These are phyloP conservation scores for Rhizomys pruinosus DNA, from an alignment of 2,113 vertebrate genomes.

Conservation along the genomic window DNA sequence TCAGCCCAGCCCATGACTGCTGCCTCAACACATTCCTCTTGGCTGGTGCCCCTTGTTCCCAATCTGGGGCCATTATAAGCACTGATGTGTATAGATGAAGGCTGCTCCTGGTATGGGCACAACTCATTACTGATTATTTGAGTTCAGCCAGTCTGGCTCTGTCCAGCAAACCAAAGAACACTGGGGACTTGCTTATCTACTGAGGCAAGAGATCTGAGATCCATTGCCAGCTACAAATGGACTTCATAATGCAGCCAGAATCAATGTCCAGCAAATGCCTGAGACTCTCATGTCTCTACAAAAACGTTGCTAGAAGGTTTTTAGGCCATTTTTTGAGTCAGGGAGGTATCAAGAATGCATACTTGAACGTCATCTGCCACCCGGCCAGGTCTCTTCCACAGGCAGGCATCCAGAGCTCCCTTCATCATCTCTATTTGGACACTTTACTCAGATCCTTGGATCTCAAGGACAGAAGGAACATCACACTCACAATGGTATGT, in stretches of 20 bases:
- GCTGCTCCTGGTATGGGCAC: background rate
- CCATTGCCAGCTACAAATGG: background rate
- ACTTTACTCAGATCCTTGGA: background rate
- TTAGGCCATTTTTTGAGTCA: background rate
- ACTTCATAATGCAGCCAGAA: conserved; percentile 46
- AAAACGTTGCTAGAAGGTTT: background rate
- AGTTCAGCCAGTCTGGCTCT: background rate
- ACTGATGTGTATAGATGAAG: background rate
- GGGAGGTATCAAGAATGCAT: background rate
- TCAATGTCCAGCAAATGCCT: conserved; percentile 23
- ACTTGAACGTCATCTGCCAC: background rate
- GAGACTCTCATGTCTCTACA: background rate
- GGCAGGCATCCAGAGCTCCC: background rate
- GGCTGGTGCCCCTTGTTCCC: background rate
- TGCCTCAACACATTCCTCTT: background rate
- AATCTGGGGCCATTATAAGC: background rate
- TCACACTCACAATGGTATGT: background rate
- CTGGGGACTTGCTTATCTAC: background rate
- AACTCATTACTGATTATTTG: background rate
- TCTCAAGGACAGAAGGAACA: background rate
- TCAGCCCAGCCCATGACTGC: background rate
- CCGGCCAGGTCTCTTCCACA: background rate
- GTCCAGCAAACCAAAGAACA: background rate
- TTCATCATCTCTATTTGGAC: background rate
- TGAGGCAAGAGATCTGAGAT: background rate